Conservation (phyloP, 1,140 invertebrate species). For the Drosophila fuyamai region DNA sequence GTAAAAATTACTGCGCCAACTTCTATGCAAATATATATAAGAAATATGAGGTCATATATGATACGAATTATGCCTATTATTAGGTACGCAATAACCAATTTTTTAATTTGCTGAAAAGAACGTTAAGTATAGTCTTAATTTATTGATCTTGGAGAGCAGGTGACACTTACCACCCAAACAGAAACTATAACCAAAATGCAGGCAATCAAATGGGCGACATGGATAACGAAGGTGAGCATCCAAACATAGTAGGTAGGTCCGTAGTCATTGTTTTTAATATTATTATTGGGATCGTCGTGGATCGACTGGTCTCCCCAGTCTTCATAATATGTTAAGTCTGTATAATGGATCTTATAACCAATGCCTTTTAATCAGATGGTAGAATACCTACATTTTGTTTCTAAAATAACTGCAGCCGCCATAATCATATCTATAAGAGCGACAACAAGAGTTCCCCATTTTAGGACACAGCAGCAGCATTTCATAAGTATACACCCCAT, state of each 20-base stretch:
- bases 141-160: no score
- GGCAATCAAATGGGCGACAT: not conserved
- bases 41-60: not conserved
- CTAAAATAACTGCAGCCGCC: not conserved
- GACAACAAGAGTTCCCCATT: not conserved
- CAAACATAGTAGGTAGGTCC: not conserved
- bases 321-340: not conserved
- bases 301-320: not conserved
- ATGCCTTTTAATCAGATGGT: not conserved
- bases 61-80: not conserved
- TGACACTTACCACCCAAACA: conserved; percentile 2
- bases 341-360: not conserved
- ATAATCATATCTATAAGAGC: not conserved
- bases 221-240: not conserved
- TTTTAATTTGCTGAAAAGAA: not conserved
- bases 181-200: not conserved
- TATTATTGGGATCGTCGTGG: no score
- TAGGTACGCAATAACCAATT: not conserved
- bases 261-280: not conserved
- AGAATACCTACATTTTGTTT: not conserved
- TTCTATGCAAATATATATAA: not conserved
- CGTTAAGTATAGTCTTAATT: no score
- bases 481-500: not conserved
- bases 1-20: not conserved
- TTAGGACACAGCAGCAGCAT: conserved; percentile 1